Evolutionary conservation across 2,888 invertebrate species (phyloP), one percentile per base, ranked within the genome.

Genomic region (Coenonympha glycerion): DNA sequence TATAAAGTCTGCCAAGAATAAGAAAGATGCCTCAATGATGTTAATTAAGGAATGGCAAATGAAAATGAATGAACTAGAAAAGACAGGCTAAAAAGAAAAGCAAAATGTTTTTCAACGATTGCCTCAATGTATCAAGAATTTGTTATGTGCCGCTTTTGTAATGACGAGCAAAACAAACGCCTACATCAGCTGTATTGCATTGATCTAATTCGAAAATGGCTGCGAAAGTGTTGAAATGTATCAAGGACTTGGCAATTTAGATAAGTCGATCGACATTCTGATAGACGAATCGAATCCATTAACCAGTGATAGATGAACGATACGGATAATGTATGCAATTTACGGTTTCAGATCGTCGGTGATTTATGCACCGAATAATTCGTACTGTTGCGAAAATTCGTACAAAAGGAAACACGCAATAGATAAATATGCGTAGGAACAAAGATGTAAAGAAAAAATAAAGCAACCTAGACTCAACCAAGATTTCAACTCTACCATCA

Each of bases 191-290:
- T 34, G 33, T 33, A 33, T 53, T 55, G 44, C 51, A 53, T 39
- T 41, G 42, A 52, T 51, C 50, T 47, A 50, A 50, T 49, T 56
- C 46, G 53, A 48, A 56, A 57, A 59, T 45, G 37, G 55, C 48
- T 56, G 59, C 56, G 52, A 57, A 61, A 62, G 64, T 79, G 73
- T 72, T 69, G 76, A 71, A 75, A 75, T 59, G 56, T 63, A 56
- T 52, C 65, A 79, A 76, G 76, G 76, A 77, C 74, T 61, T 56
- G 24, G 62, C 65, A 69, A 76, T 75, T 74, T 68, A 75, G 80
- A 80, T 79, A 73, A 69, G 55, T 39, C 60, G 65, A 62, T 69
- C 65, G 68, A 71, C 68, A 65, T 65, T 70, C 66, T 64, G 73
- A 76, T 73, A 71, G 67, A 65, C 63, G 65, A 63, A 71, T 67